These are phyloP conservation scores for Colletes latitarsis DNA, from an alignment of 1,140 invertebrate genomes.

Conservation along the genomic window DNA sequence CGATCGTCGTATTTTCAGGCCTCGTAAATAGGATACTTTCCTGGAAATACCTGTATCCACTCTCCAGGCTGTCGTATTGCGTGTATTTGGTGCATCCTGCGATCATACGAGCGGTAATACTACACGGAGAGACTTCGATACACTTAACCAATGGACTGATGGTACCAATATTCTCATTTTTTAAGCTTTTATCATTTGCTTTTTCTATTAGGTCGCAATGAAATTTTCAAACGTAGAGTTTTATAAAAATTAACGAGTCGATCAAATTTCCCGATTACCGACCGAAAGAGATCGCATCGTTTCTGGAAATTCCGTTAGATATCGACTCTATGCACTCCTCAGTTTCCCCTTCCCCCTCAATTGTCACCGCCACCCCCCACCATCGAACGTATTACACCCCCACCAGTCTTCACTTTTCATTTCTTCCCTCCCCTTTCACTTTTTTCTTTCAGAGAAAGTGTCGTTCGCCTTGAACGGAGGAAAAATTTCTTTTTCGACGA, in stretches of 20 bases:
- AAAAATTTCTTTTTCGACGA: not conserved
- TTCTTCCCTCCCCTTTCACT: conserved; percentile 27
- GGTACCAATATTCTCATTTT: conserved; percentile 55
- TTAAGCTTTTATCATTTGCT: not conserved
- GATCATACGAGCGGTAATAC: conserved; percentile 64
- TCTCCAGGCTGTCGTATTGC: conserved; percentile 83
- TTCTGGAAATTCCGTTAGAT: conserved; percentile 23
- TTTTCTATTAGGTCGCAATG: too few relatives aligned
- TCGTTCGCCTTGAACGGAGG: too few relatives aligned
- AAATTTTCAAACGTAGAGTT: too few relatives aligned
- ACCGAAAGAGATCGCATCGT: not conserved
- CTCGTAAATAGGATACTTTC: conserved; percentile 81
- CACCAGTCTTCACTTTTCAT: not conserved
- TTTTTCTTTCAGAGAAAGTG: not conserved
- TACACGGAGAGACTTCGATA: conserved; percentile 67
- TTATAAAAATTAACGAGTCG: too few relatives aligned
- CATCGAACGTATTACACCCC: not conserved
- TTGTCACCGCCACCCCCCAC: not conserved
- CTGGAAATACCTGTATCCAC: conserved; percentile 81
- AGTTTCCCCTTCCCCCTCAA: not conserved
- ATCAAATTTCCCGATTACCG: conserved; percentile 8
- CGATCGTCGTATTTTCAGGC: conserved; percentile 71
- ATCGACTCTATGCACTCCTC: conserved; percentile 16
- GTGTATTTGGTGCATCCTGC: conserved; percentile 82
- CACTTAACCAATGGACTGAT: conserved; percentile 69